Percentiles rank a stretch among this genome's conserved stretches.
These are phyloP conservation scores for Harpagoxenus sublaevis DNA, from an alignment of 2,888 invertebrate species.

Conservation along the genomic window DNA sequence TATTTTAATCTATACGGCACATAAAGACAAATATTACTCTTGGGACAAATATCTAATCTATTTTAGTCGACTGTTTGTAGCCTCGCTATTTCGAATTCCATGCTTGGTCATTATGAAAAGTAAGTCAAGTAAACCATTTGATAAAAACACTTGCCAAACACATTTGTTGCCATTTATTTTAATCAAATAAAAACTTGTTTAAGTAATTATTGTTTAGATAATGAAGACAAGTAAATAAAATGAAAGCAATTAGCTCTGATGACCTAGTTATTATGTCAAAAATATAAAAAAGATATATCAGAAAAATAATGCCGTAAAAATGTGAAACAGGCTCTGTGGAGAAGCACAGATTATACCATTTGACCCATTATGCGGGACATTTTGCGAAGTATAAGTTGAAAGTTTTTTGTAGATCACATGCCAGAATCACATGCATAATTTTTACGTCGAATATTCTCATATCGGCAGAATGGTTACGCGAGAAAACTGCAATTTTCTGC, in stretches of 20 bases:
- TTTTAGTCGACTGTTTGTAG: constrained; percentile 21
- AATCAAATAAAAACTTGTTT: background rate
- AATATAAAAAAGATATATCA: background rate
- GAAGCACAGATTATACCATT: background rate
- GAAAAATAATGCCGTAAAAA: background rate
- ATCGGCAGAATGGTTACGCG: background rate
- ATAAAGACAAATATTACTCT: constrained; percentile 69
- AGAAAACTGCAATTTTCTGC: background rate
- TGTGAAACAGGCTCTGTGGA: background rate
- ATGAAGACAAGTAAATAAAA: background rate
- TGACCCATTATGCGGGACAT: background rate
- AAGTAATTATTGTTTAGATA: background rate
- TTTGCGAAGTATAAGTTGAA: background rate
- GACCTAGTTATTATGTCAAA: background rate
- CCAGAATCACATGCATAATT: background rate
- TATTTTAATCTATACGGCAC: constrained; percentile 54
- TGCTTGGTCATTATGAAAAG: constrained; percentile 9
- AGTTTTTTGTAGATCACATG: background rate
- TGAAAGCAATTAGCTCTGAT: background rate
- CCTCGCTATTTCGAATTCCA: constrained; percentile 20
- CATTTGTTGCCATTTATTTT: background rate
- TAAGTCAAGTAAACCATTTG: background rate
- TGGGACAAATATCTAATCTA: constrained; percentile 69
- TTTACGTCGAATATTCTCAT: background rate
- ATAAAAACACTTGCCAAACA: background rate